phyloP scores from a whole-genome alignment of 2,113 vertebrate genomes.

The Phrynosoma platyrhinos region DNA sequence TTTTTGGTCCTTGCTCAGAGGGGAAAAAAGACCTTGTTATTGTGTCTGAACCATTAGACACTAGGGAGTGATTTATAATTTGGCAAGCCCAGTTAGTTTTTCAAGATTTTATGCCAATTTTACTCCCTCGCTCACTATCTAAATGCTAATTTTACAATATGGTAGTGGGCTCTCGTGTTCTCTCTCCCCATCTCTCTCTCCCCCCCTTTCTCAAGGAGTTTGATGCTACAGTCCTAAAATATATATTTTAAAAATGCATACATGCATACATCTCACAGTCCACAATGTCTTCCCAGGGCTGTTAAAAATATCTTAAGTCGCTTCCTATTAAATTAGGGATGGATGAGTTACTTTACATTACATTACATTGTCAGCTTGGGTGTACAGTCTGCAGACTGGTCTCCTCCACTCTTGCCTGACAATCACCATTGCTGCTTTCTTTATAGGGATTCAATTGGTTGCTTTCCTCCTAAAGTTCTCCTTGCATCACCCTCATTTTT shows the following conservation, averaged over 20 bases:
- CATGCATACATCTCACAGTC: constrained; percentile 51
- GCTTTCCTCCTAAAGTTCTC: constrained; percentile 20
- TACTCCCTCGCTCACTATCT: constrained; percentile 27
- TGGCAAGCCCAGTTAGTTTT: constrained; percentile 66
- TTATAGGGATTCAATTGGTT: constrained; percentile 16
- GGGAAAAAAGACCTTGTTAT: constrained; percentile 52
- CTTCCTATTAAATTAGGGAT: constrained; percentile 56
- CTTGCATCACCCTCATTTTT: constrained; percentile 24
- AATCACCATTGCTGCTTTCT: not conserved
- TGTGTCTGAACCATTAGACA: constrained; percentile 54
- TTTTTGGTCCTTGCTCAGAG: constrained; percentile 39
- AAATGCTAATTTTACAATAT: constrained; percentile 58
- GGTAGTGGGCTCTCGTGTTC: constrained; percentile 34
- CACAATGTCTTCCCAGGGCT: constrained; percentile 47
- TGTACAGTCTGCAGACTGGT: constrained; percentile 5
- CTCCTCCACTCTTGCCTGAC: constrained; percentile 21
- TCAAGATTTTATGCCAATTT: constrained; percentile 61
- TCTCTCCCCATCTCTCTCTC: not conserved
- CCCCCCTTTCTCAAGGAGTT: constrained; percentile 15
- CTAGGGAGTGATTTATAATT: constrained; percentile 66
- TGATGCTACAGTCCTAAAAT: constrained; percentile 52
- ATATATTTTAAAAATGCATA: constrained; percentile 34
- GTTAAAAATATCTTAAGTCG: constrained; percentile 44
- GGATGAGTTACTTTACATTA: constrained; percentile 60
- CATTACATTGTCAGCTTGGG: constrained; percentile 51